Base-by-base conservation (phyloP, 2,888 invertebrate genomes). In the Embidobia sp. region DNA sequence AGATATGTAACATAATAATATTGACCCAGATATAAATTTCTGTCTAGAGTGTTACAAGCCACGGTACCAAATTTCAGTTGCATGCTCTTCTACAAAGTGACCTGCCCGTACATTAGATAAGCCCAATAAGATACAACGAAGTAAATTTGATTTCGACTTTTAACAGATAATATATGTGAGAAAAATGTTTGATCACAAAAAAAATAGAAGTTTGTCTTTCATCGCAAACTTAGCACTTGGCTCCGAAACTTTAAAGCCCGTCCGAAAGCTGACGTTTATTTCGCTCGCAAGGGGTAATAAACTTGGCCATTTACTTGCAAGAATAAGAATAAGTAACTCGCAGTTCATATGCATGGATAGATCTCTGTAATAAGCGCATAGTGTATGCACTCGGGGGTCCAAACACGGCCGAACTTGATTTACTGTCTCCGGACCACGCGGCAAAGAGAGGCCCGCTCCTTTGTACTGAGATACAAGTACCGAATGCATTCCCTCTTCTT, bases 321-420 rank as follows among this genome's bases (percentile, higher is more conserved):
- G 72, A 64, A 69, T 46, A 70, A 69, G 55, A 77, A 70, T 61
- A 77, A 75, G 72, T 40, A 76, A 70, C 75, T 67, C 63, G 79
- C 67, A 61, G 31, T 42, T 10, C 37, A 13, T 26, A 55, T 40
- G 53, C 53, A 44, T 70, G 18, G 49, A 33, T 63, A 26, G 63
- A 63, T 66, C 22, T 48, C 37, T 44, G 61, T 48, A 48, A 55
- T 57, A 67, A 59, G 66, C 49, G 18, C 77, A 53, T 51, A 42
- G 46, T 48, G 64, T 48, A 64, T 70, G 48, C 49, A 57, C 53
- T 64, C 46, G 46, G 46, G 51, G 49, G 70, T 64, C 61, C 67
- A 77, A 79, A 84, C 81, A 80, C 78, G 73, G 79, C 80, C 80
- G 81, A 87, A 84, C 84, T 86, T 86, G 86, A 87, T 87, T 86